Evolutionary conservation across 2,797 vertebrate species (phyloP), one percentile per base, ranked within the genome.

Genomic region (Acanthurus lineatus): DNA sequence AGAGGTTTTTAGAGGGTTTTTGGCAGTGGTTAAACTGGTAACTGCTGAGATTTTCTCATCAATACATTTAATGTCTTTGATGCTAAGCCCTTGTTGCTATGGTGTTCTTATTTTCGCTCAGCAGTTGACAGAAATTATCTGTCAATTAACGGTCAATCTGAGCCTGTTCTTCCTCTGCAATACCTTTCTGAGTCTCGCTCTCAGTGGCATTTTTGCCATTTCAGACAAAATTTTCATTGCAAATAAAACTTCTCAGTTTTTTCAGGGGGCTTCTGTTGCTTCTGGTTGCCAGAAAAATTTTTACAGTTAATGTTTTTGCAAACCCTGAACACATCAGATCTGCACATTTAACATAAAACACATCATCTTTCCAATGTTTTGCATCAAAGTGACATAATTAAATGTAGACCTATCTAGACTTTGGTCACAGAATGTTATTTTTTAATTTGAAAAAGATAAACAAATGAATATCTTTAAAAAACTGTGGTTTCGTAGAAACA

Each of bases 91-190:
- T 47, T 4, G 44, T 63, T 79, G 62, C 65, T 64, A 19, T 47
- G 64, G 35, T 49, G 58, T 69, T 48, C 71, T 59, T 28, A 45
- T 69, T 25, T 54, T 73, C 61, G 25, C 49, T 62, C 47, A 44
- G 12, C 54, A 61, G 3, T 25, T 53, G 45, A 25, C 12, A 20
- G 16, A 69, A 17, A 53, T 65, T 32, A 51, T 60, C 20, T 56
- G 48, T 56, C 58, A 57, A 38, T 38, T 1, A 66, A 67, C 28
- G 62, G 17, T 65, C 28, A 56, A 42, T 0, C 6, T 8, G 9
- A 38, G 3, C 3, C 38, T 6, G 9, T 15, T 12, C 48, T 49
- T 7, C 5, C 6, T 17, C 25, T 25, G 25, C 25, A 25, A 25
- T 25, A 3, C 35, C 42, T 66, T 69, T 8, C 44, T 38, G 28